These are phyloP conservation scores for Popillia japonica DNA, from an alignment of 1,140 invertebrate genomes.

Conservation along the genomic window DNA sequence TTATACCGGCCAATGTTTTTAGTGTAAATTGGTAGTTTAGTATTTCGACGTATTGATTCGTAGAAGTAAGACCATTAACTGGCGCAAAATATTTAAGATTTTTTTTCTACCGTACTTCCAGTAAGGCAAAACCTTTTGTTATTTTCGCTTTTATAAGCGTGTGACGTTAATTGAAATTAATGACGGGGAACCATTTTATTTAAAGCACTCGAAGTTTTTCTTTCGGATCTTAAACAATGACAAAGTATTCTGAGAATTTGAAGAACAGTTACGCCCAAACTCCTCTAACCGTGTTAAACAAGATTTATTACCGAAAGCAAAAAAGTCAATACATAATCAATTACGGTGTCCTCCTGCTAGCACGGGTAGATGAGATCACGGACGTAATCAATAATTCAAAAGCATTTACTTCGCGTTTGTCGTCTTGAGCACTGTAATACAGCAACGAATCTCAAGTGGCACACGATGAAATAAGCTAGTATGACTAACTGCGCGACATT, in stretches of 20 bases:
- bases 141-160: constrained; percentile 30
- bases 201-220: constrained; percentile 11
- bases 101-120: background rate
- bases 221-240: constrained; percentile 23
- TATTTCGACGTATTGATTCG: background rate
- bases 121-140: background rate
- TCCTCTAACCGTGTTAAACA: constrained; percentile 33
- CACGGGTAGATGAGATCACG: constrained; percentile 28
- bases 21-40: background rate
- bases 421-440: background rate
- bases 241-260: constrained; percentile 25
- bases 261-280: constrained; percentile 31
- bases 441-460: background rate
- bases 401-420: constrained; percentile 3
- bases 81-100: background rate
- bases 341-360: constrained; percentile 21
- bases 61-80: background rate
- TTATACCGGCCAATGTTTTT: background rate
- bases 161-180: constrained; percentile 31
- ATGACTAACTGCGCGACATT: background rate
- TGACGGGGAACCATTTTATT: constrained; percentile 24
- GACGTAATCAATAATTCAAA: constrained; percentile 32
- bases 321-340: constrained; percentile 34
- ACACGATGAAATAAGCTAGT: background rate
- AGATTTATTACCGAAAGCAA: constrained; percentile 24